A percentile compares a stretch with the other conserved stretches of the same genome.
These are phyloP conservation scores for Malurus splendens DNA, from an alignment of 2,797 vertebrate species.

Conservation along the genomic window DNA sequence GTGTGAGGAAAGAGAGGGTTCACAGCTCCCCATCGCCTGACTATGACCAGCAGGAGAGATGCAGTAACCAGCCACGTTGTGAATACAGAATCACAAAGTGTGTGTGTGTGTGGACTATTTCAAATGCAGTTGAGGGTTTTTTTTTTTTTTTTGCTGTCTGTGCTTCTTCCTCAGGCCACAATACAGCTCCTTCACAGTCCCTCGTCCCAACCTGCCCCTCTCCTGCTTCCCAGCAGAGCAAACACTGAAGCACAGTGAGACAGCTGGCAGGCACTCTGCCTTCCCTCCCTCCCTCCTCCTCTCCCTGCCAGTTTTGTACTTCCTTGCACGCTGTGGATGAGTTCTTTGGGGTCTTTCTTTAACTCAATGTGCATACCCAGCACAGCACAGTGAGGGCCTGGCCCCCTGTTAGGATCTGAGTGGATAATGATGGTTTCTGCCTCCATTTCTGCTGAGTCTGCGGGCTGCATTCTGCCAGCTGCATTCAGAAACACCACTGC, in stretches of 20 bases:
- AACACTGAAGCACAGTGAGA: conserved; percentile 1
- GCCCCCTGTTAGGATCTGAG: not conserved
- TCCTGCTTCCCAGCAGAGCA: not conserved
- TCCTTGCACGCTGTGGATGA: not conserved
- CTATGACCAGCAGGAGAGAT: not conserved
- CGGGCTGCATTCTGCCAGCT: not conserved
- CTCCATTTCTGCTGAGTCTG: not conserved
- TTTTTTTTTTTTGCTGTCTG: not conserved
- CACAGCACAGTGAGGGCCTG: not conserved
- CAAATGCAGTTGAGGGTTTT: not conserved
- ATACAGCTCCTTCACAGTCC: not conserved
- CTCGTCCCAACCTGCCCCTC: not conserved
- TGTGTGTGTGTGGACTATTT: not conserved
- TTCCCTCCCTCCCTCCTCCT: not conserved
- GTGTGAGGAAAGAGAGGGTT: not conserved
- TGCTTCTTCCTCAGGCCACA: not conserved
- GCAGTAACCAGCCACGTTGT: not conserved
- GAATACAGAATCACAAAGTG: not conserved
- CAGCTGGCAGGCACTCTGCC: not conserved
- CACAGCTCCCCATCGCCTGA: not conserved
- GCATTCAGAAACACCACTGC: not conserved
- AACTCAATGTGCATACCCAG: not conserved
- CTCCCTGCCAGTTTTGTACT: not conserved
- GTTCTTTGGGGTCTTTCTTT: conserved; percentile 29
- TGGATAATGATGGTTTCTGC: not conserved